Evolutionary conservation across 1,140 invertebrate genomes (phyloP), one percentile per base, ranked within the genome.

Genomic region (Panagrolaimus sp.): DNA sequence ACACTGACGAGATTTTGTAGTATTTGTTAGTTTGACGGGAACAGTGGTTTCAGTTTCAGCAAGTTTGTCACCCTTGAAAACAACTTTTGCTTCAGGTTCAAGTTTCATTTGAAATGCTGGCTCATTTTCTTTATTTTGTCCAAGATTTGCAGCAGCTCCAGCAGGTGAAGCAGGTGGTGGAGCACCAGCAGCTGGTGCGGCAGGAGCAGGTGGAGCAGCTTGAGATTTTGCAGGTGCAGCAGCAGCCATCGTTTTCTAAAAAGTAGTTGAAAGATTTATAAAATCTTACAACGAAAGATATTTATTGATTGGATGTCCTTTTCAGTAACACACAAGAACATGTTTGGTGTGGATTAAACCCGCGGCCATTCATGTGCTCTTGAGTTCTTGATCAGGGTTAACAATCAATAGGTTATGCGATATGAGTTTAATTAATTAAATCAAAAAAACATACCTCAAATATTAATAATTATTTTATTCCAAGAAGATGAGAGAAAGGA

Each of bases 171-270:
- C 26, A 43, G 65, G 10, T 0, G 65, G 14, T 21, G 32, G 32
- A 64, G 43, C 32, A 44, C 24, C 43, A 43, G 32, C 38, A 46
- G 65, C n/a, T 1, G n/a, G 6, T 6, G 63, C 32, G 3, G 12
- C 14, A 5, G 64, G 64, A n/a, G 65, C 43, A 14, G 38, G 26
- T 24, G 38, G 26, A 5, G 43, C 38, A n/a, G 43, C 15, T 24
- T 26, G 15, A 66, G 43, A 26, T 46, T 15, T 43, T 21, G 65
- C 65, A 24, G 65, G 43, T 28, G 43, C n/a, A 21, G 65, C 65
- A 46, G 65, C 65, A 47, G 65, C 52, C 21, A 28, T 12, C 17
- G 21, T 58, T 12, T 4, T 28, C 0, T 1, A 15, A 48, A 28
- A 21, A 14, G 48, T 24, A 52, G 48, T 1, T 1, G 48, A 1